phyloP scores from a whole-genome alignment of 2,113 vertebrate species.

The Prionailurus bengalensis region DNA sequence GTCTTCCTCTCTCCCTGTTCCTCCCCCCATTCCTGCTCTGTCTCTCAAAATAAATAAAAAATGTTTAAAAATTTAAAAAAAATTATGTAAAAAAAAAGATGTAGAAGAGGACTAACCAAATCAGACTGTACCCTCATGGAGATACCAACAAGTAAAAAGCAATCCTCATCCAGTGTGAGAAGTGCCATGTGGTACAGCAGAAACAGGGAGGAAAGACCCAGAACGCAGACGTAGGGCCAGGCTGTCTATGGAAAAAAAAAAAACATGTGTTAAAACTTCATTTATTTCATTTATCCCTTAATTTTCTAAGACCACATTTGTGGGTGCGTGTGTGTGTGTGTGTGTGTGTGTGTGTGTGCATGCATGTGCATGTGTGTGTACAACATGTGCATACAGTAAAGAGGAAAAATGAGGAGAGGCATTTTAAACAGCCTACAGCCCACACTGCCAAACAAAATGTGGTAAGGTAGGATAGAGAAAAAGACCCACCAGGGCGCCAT shows the following conservation, averaged over 20 bases:
- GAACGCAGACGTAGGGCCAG: background rate
- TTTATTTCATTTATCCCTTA: background rate
- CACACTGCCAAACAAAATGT: slow-evolving; percentile 38
- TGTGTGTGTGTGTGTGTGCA: background rate
- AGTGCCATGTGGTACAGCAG: fast-evolving
- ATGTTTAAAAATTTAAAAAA: too few species aligned
- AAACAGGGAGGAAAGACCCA: background rate
- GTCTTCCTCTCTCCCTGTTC: too few species aligned
- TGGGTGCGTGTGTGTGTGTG: too few species aligned
- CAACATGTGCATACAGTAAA: fast-evolving
- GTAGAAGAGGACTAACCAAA: background rate
- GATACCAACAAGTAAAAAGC: background rate
- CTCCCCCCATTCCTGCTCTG: too few species aligned
- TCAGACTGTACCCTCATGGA: background rate
- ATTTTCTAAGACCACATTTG: background rate
- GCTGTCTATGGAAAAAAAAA: background rate
- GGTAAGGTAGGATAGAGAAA: slow-evolving; percentile 50
- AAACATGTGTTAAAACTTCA: background rate
- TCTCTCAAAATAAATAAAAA: too few species aligned
- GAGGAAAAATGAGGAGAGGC: background rate
- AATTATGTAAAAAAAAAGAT: too few species aligned
- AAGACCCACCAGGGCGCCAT: slow-evolving; percentile 33
- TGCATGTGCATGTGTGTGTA: background rate
- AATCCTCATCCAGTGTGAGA: background rate
- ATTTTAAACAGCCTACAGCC: background rate